These are phyloP conservation scores for Syncerus caffer DNA, from an alignment of 2,797 vertebrate species.

Conservation along the genomic window DNA sequence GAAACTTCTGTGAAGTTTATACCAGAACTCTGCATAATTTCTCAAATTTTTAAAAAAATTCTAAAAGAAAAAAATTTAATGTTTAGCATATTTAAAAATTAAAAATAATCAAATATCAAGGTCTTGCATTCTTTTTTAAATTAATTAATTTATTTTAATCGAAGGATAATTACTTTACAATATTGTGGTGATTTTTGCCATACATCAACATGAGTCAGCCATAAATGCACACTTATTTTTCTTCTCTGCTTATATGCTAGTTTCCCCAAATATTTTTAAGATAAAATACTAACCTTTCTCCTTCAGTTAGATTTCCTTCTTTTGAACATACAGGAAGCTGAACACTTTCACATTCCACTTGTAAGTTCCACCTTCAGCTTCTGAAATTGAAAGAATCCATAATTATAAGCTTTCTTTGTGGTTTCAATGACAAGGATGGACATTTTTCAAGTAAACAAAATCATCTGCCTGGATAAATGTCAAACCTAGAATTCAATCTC, in stretches of 20 bases:
- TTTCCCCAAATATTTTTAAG: neutral
- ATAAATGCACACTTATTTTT: neutral
- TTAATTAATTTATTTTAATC: neutral
- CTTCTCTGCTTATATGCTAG: neutral
- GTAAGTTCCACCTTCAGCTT: neutral
- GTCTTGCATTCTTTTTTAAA: neutral
- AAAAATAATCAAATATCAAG: neutral
- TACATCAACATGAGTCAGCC: neutral
- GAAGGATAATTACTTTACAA: neutral
- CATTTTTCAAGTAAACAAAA: conserved; percentile 25
- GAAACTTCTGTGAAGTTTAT: neutral
- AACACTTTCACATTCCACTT: neutral
- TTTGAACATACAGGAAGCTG: neutral
- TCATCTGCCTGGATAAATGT: neutral
- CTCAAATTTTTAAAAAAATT: neutral
- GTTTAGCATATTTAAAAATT: neutral
- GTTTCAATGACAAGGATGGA: neutral
- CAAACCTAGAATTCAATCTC: conserved; percentile 11
- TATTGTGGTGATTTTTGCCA: neutral
- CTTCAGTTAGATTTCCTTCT: neutral
- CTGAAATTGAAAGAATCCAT: conserved; percentile 20
- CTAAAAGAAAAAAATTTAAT: neutral
- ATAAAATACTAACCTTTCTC: neutral
- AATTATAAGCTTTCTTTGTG: conserved; percentile 39
- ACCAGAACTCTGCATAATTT: neutral